Percentiles rank a stretch among this genome's conserved stretches.
phyloP scores from a whole-genome alignment of 1,140 invertebrate species.

The Platorchestia sp. region DNA sequence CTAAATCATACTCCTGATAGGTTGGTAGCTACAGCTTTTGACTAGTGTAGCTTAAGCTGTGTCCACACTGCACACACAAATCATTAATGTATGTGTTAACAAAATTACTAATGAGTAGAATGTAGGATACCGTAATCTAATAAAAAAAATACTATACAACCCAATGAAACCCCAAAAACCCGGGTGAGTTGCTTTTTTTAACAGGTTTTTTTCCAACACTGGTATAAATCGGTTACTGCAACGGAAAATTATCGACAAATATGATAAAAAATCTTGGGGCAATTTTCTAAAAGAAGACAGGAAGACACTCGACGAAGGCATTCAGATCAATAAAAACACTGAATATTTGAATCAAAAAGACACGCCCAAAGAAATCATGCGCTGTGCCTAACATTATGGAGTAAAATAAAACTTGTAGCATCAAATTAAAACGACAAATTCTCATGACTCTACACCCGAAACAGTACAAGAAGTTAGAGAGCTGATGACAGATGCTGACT shows the following conservation, averaged over 20 bases:
- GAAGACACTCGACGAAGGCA: background rate
- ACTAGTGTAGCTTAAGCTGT: too few species aligned
- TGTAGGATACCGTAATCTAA: too few species aligned
- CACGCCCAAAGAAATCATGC: background rate
- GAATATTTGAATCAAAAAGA: background rate
- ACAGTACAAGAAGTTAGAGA: background rate
- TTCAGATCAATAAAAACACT: background rate
- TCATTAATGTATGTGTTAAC: too few species aligned
- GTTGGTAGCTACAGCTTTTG: too few species aligned
- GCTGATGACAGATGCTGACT: background rate
- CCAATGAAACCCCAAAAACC: too few species aligned
- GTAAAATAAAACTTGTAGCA: background rate
- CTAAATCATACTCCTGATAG: too few species aligned
- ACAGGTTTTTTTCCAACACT: too few species aligned
- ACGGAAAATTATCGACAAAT: background rate
- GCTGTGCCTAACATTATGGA: background rate
- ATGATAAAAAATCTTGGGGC: background rate
- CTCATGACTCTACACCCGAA: background rate
- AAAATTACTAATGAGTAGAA: too few species aligned
- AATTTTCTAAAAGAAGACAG: background rate
- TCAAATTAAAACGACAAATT: background rate
- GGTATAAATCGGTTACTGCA: background rate
- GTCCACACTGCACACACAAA: too few species aligned
- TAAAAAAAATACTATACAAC: too few species aligned
- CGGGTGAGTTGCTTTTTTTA: too few species aligned